Conservation (phyloP, 2,113 vertebrate genomes). For the Empidonax traillii region DNA sequence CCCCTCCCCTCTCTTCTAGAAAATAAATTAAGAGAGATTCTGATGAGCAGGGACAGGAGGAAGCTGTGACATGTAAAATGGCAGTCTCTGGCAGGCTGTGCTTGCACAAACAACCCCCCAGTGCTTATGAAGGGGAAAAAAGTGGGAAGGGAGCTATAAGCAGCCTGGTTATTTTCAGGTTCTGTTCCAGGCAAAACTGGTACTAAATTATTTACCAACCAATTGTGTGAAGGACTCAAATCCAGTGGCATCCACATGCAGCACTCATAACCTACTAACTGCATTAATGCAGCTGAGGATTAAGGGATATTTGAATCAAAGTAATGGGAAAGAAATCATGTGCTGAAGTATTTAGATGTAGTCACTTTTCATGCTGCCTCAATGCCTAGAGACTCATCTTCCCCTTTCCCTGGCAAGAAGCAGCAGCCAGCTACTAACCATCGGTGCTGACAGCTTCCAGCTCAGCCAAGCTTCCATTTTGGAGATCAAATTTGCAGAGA, state of each 20-base stretch:
- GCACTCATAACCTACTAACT: constrained; percentile 50
- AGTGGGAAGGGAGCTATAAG: not conserved
- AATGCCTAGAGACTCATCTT: constrained; percentile 7
- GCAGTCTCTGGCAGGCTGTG: not conserved
- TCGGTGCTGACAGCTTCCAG: not conserved
- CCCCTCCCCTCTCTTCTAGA: not conserved
- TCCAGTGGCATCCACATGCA: not conserved
- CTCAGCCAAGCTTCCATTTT: constrained; percentile 36
- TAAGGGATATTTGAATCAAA: constrained; percentile 58
- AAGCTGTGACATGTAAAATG: not conserved
- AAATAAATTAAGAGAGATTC: constrained; percentile 9
- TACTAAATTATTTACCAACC: constrained; percentile 54
- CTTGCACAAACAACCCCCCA: not conserved
- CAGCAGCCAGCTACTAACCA: not conserved
- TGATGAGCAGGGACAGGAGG: not conserved
- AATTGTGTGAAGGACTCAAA: constrained; percentile 40
- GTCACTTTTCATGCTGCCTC: constrained; percentile 23
- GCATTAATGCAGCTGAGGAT: constrained; percentile 41
- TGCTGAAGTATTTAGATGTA: constrained; percentile 34
- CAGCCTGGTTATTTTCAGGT: constrained; percentile 12
- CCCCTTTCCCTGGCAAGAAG: not conserved
- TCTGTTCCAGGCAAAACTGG: not conserved
- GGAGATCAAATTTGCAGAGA: constrained; percentile 1
- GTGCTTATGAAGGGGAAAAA: not conserved
- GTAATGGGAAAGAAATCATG: constrained; percentile 52